Evolutionary conservation across 1,140 invertebrate species (phyloP), one percentile per base, ranked within the genome.

Genomic region (Hesperophylax magnus): DNA sequence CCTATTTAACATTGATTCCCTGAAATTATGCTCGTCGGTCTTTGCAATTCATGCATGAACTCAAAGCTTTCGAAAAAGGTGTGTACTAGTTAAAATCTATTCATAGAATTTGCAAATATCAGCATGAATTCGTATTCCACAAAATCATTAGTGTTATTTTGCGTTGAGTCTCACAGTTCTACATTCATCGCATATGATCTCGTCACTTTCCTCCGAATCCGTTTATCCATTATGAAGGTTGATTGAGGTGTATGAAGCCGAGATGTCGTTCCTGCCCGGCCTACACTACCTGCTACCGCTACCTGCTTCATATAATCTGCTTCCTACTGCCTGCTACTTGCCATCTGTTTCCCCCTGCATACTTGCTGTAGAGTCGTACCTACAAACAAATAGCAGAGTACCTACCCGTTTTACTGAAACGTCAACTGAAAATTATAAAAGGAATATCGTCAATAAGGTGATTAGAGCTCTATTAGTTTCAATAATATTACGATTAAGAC

Each of bases 181-280:
- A 20, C 1, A 20, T 14, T 15, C 24, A 20, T 24, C 31, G 67
- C 17, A 17, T 6, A 34, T 22, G 31, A 71, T 24, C 31, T 52
- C 11, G 31, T 18, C 31, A 52, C 67, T 6, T 34, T 71, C 67
- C 15, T 34, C 9, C 22, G 67, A 34, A 22, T 47, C 67, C 31
- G 20, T 71, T 71, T 71, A 71, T 47, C 31, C 67, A 11, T 71
- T 34, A 67, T 71, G 67, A 20, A 52, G 67, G 67, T 71, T 71
- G 67, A 71, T 71, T 71, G 67, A 34, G 34, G 67, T 34, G 67
- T 61, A 22, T 34, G 67, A 34, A 34, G 27, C 31, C 24, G 67
- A 9, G 24, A 31, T 34, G 65, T 31, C n/a, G 11, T 18, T 11
- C 56, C n/a, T 1, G 58, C 20, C 20, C 20, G 20, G 9, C 9